Evolutionary conservation across 2,797 vertebrate genomes (phyloP), one percentile per base, ranked within the genome.

Genomic region (Bradypodion ventrale): DNA sequence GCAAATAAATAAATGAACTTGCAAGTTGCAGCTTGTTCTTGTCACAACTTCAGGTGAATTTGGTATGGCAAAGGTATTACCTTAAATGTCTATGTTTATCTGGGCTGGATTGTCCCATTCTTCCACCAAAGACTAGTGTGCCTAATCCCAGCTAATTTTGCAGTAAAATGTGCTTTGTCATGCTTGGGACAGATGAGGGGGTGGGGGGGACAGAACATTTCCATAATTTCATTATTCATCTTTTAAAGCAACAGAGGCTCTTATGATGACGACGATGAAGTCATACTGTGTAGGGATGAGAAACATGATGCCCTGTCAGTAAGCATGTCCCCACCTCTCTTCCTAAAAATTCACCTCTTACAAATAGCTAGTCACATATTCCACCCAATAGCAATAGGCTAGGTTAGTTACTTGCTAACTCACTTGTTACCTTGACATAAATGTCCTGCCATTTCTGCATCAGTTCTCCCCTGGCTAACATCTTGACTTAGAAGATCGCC

Each of bases 151-250:
- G 84, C 60, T 29, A 59, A 73, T 70, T 81, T 65, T 83, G 87
- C 86, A 76, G 77, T 68, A 80, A 83, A 92, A 93, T 88, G 78
- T 91, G 93, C 90, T 85, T 91, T 1, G 89, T 94, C 91, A 92
- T 62, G 82, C 83, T 66, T 73, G 60, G 86, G 85, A 82, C 62
- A 2, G 72, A 68, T 29, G 75, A 90, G 88, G 78, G 56, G n/a
- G 90, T 85, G n/a, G 87, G 87, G 81, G 91, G 85, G 93, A 77
- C 76, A 88, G 86, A 72, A 82, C 49, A 0, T 87, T 93, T 89
- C 90, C 84, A 83, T 89, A 91, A 87, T 91, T 87, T 88, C 82
- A 90, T 95, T 95, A 96, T 89, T 96, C 95, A 94, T 90, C 72
- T 23, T 85, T 68, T 0, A 1, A 89, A 84, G 92, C 90, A 85